These are phyloP conservation scores for Anguilla pacifica DNA, from an alignment of 2,797 vertebrate species.

Conservation along the genomic window DNA sequence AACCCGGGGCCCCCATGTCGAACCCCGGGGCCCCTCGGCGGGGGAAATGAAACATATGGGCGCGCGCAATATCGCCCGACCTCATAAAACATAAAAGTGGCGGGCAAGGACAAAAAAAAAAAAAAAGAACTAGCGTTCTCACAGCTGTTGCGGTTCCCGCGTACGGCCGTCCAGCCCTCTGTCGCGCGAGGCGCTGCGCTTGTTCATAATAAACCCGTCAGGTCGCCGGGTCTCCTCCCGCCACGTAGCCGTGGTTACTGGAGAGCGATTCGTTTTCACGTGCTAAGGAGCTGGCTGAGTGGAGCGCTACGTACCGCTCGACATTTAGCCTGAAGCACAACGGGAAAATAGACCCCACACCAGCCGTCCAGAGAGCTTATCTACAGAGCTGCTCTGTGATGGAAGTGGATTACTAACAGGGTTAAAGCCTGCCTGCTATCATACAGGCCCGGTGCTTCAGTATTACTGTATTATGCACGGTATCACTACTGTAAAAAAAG, in stretches of 20 bases:
- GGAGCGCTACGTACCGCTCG: slow-evolving; percentile 64
- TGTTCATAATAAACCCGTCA: slow-evolving; percentile 65
- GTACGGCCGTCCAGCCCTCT: slow-evolving; percentile 70
- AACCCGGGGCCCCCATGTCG: slow-evolving; percentile 77
- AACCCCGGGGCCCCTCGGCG: slow-evolving; percentile 78
- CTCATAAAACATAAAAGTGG: slow-evolving; percentile 81
- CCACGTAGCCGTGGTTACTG: slow-evolving; percentile 70
- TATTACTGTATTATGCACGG: neutral
- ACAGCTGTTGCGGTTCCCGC: slow-evolving; percentile 83
- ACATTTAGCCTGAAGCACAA: slow-evolving; percentile 68
- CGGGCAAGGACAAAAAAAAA: slow-evolving; percentile 63
- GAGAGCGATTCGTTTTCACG: slow-evolving; percentile 75
- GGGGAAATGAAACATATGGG: slow-evolving; percentile 81
- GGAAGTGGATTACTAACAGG: slow-evolving; percentile 21
- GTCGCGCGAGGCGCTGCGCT: slow-evolving; percentile 57
- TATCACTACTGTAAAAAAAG: neutral
- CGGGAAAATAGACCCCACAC: slow-evolving; percentile 41
- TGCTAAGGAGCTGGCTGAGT: slow-evolving; percentile 77
- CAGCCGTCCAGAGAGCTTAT: slow-evolving; percentile 52
- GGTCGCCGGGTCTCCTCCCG: slow-evolving; percentile 61
- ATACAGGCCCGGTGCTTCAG: neutral
- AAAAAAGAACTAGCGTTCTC: slow-evolving; percentile 65
- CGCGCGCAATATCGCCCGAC: slow-evolving; percentile 83
- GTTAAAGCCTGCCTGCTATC: neutral
- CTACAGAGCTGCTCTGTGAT: slow-evolving; percentile 14